Evolutionary conservation across 1,140 invertebrate genomes (phyloP), one percentile per base, ranked within the genome.

Genomic region (Scaptomyza hsui): DNA sequence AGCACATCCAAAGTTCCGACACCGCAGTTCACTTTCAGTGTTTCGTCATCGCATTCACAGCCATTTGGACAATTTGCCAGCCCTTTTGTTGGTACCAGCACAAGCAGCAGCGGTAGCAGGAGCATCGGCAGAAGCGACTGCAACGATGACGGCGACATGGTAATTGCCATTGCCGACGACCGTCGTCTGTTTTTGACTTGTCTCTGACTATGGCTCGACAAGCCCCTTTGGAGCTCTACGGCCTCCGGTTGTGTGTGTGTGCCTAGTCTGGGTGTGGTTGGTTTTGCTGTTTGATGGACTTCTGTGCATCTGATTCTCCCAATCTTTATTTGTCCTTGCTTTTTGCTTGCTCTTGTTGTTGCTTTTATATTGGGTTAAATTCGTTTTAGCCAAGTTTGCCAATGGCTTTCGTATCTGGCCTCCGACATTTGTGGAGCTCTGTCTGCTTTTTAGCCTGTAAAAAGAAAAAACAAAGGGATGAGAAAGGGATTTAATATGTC

Each of bases 21-120:
- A 70, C 96, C 94, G 91, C 97, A 98, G 48, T 95, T 94, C 0
- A 97, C 97, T n/a, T 96, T 95, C 51, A 97, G 94, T 0, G 95
- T 97, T 51, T 97, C 96, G 79, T 98, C 97, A 91, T 98, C 96
- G 92, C 97, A 98, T 86, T 92, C 94, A 91, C 97, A 98, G 53
- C 94, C 95, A 61, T 90, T 94, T 1, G 96, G 97, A 90, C 97
- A 97, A 72, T 94, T 94, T 39, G 93, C 93, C 68, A 94, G 39
- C 26, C 78, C 88, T 48, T 59, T 78, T 72, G 81, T 59, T 48
- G 63, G 41, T 61, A 48, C 47, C 6, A 72, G 41, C 29, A 56
- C 19, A 41, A 45, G 48, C 45, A 70, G 18, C 4, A 72, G 15
- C 55, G 45, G 13, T 13, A 65, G 41, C 48, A 57, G 18, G 45